Base-by-base conservation (phyloP, 1,140 invertebrate species). In the Micrasema longulum region DNA sequence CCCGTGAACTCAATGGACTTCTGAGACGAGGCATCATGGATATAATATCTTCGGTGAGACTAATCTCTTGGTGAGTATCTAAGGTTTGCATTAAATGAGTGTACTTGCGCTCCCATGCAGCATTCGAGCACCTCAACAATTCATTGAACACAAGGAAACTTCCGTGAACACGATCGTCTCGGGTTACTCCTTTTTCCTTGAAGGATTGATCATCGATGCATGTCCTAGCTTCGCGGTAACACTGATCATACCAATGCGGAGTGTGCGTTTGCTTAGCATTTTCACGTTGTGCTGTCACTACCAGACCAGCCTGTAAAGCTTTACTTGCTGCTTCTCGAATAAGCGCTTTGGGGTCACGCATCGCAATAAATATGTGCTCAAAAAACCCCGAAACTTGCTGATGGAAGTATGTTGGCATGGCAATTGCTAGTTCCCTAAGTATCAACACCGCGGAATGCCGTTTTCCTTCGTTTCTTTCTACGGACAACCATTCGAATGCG, bases 351-450 rank as follows among this genome's bases (percentile, higher is more conserved):
- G 94, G 91, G 85, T 99, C 97, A 68, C 93, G 89, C 31, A 99
- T 90, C 1, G 95, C 95, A 77, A 93, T 93, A 77, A 99, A 97
- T 69, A 99, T 98, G 38, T 94, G 88, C 71, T 99, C 97, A 82
- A 99, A 99, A 82, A 99, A 99, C 52, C 92, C 92, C 14, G 95
- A 94, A 0, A 98, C 95, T 88, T 98, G 95, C 84, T 99, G 97
- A 80, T 98, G 99, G 82, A 99, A 99, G 82, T 97, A 98, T 12
- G 97, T 98, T 1, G 97, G 97, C 84, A 97, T 96, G 11, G 95
- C 95, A 14, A 96, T 91, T 10, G 98, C 98, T 12, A 99, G 83
- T 84, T 99, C 98, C 78, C 94, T 91, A 6, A 99, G 81, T 10
- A 99, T 90, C 20, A 99, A 85, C 2, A 98, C 96, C 1, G 96